Evolutionary conservation across 2,797 vertebrate species (phyloP), one percentile per base, ranked within the genome.

Genomic region (Phrynocephalus vlangalii): DNA sequence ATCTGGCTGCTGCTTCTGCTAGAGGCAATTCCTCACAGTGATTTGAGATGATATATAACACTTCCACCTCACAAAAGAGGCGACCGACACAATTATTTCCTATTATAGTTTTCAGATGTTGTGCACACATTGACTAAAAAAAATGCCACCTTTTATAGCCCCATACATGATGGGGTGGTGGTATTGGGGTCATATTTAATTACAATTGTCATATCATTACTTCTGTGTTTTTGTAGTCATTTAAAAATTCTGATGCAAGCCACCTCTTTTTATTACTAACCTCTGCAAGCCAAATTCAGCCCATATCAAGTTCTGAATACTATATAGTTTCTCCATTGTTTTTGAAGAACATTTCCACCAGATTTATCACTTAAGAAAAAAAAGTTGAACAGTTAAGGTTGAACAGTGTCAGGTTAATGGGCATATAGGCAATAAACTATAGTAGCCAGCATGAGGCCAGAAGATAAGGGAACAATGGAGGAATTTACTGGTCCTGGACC

Each of bases 11-110:
- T 95, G 92, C 90, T 92, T 70, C 86, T 93, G 91, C 94, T 96
- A 90, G 91, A 93, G 91, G 93, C 94, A 95, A 94, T 91, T 92
- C 92, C 91, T 88, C 83, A 90, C 93, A 83, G 90, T 94, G 88
- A 91, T 96, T 94, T 92, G 92, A 82, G 93, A 94, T 93, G 90
- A 95, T 94, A 86, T 90, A 88, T 91, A 88, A 56, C 83, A 94
- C 84, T 92, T 95, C 92, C 91, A 85, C 68, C 80, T 93, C 90
- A 94, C 90, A 93, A 95, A 44, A 87, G 87, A 90, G 76, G 52
- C 0, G 38, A 86, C 63, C 93, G 63, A 67, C 83, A 88, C 82
- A 76, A 67, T 91, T 94, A 87, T 92, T 86, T 76, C 82, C 89
- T 91, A 87, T 77, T 77, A 70, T 52, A 79, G 85, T 84, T 86